Conservation (phyloP, 2,797 vertebrate species). For the Syndactyla subalaris region DNA sequence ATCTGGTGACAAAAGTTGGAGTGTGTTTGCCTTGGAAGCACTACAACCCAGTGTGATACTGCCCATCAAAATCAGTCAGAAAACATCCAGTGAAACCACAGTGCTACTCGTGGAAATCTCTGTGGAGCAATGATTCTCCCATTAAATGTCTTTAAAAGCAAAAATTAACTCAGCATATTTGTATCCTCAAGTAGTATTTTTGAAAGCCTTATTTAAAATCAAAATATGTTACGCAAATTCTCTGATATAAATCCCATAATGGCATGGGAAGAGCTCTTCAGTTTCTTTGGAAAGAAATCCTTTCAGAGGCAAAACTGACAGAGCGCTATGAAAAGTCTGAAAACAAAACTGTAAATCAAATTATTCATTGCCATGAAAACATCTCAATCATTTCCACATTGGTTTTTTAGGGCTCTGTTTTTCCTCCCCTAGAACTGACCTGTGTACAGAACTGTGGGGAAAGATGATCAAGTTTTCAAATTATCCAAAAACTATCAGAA, state of each 20-base stretch:
- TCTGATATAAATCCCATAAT: not conserved
- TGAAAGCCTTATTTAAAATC: not conserved
- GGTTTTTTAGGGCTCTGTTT: not conserved
- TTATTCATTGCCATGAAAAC: not conserved
- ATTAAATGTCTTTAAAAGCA: not conserved
- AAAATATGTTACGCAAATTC: not conserved
- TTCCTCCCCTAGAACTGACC: not conserved
- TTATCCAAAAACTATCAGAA: not conserved
- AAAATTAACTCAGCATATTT: not conserved
- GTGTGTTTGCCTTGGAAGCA: not conserved
- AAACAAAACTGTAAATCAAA: slow-evolving; percentile 58
- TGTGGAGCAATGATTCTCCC: not conserved
- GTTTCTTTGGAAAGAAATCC: not conserved
- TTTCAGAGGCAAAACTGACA: not conserved
- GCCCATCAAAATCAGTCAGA: not conserved
- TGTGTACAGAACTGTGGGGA: not conserved
- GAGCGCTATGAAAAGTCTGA: not conserved
- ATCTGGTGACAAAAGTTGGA: not conserved
- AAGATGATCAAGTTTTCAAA: slow-evolving; percentile 4
- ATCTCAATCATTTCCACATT: not conserved
- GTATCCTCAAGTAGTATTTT: not conserved
- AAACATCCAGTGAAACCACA: not conserved
- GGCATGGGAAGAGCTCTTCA: not conserved
- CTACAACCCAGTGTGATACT: not conserved
- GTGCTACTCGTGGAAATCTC: not conserved